Evolutionary conservation across 2,888 invertebrate species (phyloP).

Genomic region (Panorpa germanica): DNA sequence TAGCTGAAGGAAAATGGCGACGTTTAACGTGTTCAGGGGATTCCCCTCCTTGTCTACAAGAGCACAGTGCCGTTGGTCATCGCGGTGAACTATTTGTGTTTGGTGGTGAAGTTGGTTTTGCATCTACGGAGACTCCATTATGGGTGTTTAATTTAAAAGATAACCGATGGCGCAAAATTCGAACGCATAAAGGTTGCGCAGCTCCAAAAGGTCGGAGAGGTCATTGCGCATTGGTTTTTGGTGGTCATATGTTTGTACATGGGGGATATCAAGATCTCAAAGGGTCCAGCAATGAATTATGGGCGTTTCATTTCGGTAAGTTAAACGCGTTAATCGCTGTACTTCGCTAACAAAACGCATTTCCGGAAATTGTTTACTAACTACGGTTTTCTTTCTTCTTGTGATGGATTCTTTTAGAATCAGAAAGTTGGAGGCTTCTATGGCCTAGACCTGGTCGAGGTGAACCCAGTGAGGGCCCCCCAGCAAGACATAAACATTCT

Average conservation of each 20-base stretch:
- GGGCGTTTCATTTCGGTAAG: conserved; percentile 75
- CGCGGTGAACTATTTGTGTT: conserved; percentile 61
- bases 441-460: conserved; percentile 20
- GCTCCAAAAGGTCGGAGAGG: conserved; percentile 64
- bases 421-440: conserved; percentile 62
- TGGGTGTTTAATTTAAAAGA: conserved; percentile 42
- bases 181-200: conserved; percentile 29
- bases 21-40: conserved; percentile 48
- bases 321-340: conserved; percentile 9
- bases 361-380: too few relatives aligned
- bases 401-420: conserved; percentile 44
- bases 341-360: too few relatives aligned
- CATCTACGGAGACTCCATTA: conserved; percentile 61
- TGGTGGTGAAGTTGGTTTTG: conserved; percentile 71
- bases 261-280: conserved; percentile 75
- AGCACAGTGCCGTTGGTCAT: conserved; percentile 67
- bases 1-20: conserved; percentile 59
- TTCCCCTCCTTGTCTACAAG: conserved; percentile 62
- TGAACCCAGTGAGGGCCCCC: conserved; percentile 29
- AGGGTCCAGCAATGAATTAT: conserved; percentile 68
- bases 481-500: conserved; percentile 69
- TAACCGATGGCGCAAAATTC: conserved; percentile 39
- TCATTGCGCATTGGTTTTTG: conserved; percentile 63
- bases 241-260: conserved; percentile 63
- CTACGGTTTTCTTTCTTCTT: too few relatives aligned